These are phyloP conservation scores for Mugil cephalus DNA, from an alignment of 2,113 vertebrate species.

Conservation along the genomic window DNA sequence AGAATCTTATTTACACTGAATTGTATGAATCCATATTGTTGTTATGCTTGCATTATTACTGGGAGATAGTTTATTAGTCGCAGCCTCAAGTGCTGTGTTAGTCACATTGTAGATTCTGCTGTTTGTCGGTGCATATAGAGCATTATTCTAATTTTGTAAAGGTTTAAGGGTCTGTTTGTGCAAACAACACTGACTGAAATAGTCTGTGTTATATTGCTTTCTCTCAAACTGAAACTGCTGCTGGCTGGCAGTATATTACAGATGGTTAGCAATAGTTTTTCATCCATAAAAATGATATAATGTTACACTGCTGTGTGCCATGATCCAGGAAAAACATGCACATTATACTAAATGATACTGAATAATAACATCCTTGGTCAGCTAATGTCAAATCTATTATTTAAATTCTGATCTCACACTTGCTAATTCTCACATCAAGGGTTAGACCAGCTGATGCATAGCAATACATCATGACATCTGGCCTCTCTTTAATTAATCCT, in stretches of 20 bases:
- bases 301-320: background rate
- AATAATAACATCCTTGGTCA: conserved; percentile 20
- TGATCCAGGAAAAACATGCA: background rate
- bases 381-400: conserved; percentile 46
- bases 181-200: conserved; percentile 3
- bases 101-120: background rate
- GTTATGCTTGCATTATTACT: background rate
- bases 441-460: conserved; percentile 67
- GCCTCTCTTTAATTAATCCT: conserved; percentile 78
- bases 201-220: background rate
- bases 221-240: background rate
- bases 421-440: conserved; percentile 63
- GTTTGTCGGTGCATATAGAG: background rate
- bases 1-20: too few species aligned
- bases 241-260: background rate
- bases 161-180: conserved; percentile 6
- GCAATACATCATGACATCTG: conserved; percentile 70
- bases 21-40: background rate
- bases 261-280: background rate
- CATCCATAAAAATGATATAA: background rate
- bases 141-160: background rate
- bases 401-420: conserved; percentile 51
- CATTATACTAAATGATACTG: conserved; percentile 26
- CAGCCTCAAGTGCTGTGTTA: background rate
- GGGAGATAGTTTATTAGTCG: background rate